Percentiles rank a stretch among this genome's conserved stretches.
Conservation (phyloP, 1,140 invertebrate species). For the Atta texana region DNA sequence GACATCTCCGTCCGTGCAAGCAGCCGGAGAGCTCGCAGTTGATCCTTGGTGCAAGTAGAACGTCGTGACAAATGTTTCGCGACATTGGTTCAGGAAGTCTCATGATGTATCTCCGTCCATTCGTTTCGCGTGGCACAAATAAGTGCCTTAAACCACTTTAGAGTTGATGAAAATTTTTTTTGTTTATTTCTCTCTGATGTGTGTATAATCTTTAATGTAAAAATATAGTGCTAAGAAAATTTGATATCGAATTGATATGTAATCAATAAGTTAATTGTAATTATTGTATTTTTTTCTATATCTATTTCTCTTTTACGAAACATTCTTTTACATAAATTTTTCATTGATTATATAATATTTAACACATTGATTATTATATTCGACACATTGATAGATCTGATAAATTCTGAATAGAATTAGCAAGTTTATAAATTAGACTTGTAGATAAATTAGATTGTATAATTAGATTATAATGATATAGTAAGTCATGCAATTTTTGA, state of each 20-base stretch:
- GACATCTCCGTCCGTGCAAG: slow-evolving; percentile 64
- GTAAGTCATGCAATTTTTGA: slow-evolving; percentile 2
- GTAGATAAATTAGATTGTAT: no score
- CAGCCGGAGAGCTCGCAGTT: slow-evolving; percentile 54
- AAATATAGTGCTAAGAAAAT: neutral
- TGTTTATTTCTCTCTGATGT: slow-evolving; percentile 3
- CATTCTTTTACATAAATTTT: neutral
- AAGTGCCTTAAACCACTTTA: slow-evolving; percentile 41
- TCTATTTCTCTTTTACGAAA: neutral
- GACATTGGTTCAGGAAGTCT: slow-evolving; percentile 59
- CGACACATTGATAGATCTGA: no score
- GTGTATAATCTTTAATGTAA: neutral
- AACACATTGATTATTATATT: neutral
- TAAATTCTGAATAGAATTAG: neutral
- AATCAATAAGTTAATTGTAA: slow-evolving; percentile 6
- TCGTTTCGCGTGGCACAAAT: slow-evolving; percentile 51
- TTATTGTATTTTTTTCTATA: neutral
- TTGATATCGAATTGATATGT: neutral
- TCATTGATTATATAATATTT: neutral
- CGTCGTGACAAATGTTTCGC: slow-evolving; percentile 73
- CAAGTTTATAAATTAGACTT: neutral
- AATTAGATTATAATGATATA: no score
- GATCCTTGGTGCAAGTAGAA: slow-evolving; percentile 52
- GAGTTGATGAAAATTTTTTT: slow-evolving; percentile 17
- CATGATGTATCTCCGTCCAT: slow-evolving; percentile 63